These are phyloP conservation scores for Tethya wilhelma DNA, from an alignment of 37 sponge, comb jelly and placozoan species.

Conservation along the genomic window DNA sequence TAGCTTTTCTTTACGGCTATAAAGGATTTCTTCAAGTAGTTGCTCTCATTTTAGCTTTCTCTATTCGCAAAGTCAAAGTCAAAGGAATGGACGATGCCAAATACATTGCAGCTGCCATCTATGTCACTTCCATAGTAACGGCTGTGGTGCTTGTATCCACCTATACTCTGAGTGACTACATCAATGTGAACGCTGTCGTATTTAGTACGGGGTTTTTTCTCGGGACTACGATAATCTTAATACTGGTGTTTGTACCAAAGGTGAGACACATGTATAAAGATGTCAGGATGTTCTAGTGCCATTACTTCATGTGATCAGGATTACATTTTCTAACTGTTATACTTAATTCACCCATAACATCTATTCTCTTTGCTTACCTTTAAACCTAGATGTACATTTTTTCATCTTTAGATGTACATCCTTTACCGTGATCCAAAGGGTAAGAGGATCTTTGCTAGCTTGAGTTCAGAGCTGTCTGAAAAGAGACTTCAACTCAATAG, in stretches of 20 bases:
- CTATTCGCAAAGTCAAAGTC: constrained; percentile 62
- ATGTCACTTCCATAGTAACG: constrained; percentile 48
- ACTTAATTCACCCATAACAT: too few relatives aligned
- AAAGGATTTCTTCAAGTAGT: constrained; percentile 47
- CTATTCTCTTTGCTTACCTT: too few relatives aligned
- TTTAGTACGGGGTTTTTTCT: constrained; percentile 17
- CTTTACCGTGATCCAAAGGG: too few relatives aligned
- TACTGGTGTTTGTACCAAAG: constrained; percentile 50
- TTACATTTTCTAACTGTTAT: too few relatives aligned
- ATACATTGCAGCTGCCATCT: constrained; percentile 53
- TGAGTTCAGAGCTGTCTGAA: too few relatives aligned
- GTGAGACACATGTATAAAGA: too few relatives aligned
- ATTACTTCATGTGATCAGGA: too few relatives aligned
- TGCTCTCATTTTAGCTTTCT: constrained; percentile 54
- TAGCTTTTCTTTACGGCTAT: constrained; percentile 54
- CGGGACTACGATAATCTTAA: constrained; percentile 41
- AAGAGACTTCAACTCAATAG: too few relatives aligned
- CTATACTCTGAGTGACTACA: constrained; percentile 12
- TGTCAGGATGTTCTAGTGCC: too few relatives aligned
- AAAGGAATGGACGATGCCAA: constrained; percentile 61
- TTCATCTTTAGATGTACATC: too few relatives aligned
- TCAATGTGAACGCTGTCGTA: constrained; percentile 26
- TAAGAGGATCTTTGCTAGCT: too few relatives aligned
- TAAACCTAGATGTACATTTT: too few relatives aligned
- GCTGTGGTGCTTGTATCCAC: constrained; percentile 34